phyloP scores from a whole-genome alignment of 2,113 vertebrate species.

The Eulacestoma nigropectus region DNA sequence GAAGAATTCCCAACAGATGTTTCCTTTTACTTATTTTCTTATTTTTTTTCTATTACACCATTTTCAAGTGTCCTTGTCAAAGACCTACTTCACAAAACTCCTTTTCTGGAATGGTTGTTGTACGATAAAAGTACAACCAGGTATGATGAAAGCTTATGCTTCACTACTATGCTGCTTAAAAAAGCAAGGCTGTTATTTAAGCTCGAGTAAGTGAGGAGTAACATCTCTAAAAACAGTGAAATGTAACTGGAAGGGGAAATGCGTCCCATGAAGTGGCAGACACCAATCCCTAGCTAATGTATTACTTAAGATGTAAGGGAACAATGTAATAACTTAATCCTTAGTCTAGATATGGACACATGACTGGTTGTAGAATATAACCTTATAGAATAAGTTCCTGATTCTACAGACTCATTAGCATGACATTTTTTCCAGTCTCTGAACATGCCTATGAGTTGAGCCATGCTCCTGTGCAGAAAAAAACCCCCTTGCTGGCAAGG shows the following conservation, averaged over 20 bases:
- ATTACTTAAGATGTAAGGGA: neutral
- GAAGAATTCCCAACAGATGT: conserved; percentile 11
- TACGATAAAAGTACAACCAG: fast-evolving
- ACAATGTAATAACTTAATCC: neutral
- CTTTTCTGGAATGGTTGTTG: neutral
- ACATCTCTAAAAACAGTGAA: neutral
- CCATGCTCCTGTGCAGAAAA: neutral
- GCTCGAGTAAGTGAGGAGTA: neutral
- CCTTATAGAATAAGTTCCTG: neutral
- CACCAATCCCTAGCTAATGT: neutral
- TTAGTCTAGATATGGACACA: neutral
- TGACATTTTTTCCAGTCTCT: neutral
- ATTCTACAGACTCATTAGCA: neutral
- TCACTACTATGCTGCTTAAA: neutral
- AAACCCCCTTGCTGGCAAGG: neutral
- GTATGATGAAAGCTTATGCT: neutral
- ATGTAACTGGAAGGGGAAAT: neutral
- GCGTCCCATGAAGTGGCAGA: neutral
- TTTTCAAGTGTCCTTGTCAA: neutral
- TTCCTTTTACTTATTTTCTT: conserved; percentile 13
- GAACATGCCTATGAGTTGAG: neutral
- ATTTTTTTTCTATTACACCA: neutral
- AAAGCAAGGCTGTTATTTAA: neutral
- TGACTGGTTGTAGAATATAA: no score
- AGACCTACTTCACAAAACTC: neutral